A percentile compares a stretch with the other conserved stretches of the same genome.
Evolutionary conservation across 2,797 vertebrate species (phyloP).

Genomic region (Triplophysa bombifrons): DNA sequence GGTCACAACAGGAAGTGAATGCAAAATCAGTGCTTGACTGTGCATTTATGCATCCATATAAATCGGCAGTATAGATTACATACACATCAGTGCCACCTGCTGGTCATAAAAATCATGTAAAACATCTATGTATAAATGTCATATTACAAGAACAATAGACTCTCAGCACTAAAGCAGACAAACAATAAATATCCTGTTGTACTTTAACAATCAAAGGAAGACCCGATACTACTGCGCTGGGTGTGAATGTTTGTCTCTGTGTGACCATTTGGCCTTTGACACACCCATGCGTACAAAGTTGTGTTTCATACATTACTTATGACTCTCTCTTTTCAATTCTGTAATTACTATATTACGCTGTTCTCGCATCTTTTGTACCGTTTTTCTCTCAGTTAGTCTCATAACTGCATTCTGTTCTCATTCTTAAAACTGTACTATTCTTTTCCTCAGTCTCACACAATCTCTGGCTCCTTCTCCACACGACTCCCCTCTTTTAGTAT

Average conservation of each 20-base stretch:
- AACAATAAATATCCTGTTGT: background rate
- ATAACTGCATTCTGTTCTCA: background rate
- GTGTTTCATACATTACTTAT: constrained; percentile 21
- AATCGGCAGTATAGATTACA: background rate
- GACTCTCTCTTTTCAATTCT: constrained; percentile 1
- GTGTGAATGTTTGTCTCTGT: background rate
- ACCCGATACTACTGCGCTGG: background rate
- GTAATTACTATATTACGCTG: constrained; percentile 21
- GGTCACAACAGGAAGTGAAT: background rate
- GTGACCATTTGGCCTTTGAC: constrained; percentile 4
- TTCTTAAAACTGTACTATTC: background rate
- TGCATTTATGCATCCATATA: background rate
- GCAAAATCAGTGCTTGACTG: background rate
- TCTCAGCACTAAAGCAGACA: background rate
- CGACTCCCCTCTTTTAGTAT: constrained; percentile 21
- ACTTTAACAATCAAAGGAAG: background rate
- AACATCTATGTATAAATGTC: background rate
- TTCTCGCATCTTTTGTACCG: background rate
- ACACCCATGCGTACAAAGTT: constrained; percentile 13
- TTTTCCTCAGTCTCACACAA: background rate
- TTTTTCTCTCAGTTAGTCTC: background rate
- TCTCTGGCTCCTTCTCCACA: constrained; percentile 8
- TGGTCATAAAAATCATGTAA: background rate
- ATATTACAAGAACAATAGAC: background rate
- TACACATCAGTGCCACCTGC: background rate